Base-by-base conservation (phyloP, 2,888 invertebrate species). In the Exocentrus adspersus region DNA sequence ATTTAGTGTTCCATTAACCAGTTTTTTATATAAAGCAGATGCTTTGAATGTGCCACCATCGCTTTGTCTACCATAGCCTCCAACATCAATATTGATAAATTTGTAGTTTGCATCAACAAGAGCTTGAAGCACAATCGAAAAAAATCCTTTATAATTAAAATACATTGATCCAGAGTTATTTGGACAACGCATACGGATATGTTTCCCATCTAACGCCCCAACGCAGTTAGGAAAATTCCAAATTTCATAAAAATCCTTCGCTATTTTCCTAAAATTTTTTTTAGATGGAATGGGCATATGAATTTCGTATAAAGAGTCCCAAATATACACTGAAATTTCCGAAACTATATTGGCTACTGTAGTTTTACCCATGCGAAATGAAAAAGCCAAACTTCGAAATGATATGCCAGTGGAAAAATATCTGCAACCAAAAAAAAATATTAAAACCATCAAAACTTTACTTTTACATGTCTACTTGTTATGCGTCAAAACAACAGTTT, bases 21-120 rank as follows among this genome's bases (percentile, higher is more conserved):
- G 42, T 24, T 54, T 58, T 60, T 58, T 32, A 50, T 60, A 71
- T 53, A 78, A 37, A 17, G 59, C 32, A 37, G 71, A 72, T 16
- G 67, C 54, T 41, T 67, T 54, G 56, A 75, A 71, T 32, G 71
- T 74, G 56, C 73, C 72, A 14, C 74, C 71, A 58, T 76, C 74
- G 48, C 75, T 73, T 59, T 73, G 72, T 67, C 72, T 76, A 5
- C 73, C 73, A 51, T 72, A 76, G 5, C 68, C 75, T 50, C 75
- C 71, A 21, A 75, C 71, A 64, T 72, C 72, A 58, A 75, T 69
- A n/a, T n/a, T n/a, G n/a, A n/a, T n/a, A n/a, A n/a, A n/a, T n/a
- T n/a, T n/a, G n/a, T n/a, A n/a, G n/a, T n/a, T n/a, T n/a, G n/a
- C n/a, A n/a, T n/a, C n/a, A n/a, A n/a, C n/a, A n/a, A n/a, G n/a